These are phyloP conservation scores for Sebastes reedi DNA, from an alignment of 2,797 vertebrate genomes.

Conservation along the genomic window DNA sequence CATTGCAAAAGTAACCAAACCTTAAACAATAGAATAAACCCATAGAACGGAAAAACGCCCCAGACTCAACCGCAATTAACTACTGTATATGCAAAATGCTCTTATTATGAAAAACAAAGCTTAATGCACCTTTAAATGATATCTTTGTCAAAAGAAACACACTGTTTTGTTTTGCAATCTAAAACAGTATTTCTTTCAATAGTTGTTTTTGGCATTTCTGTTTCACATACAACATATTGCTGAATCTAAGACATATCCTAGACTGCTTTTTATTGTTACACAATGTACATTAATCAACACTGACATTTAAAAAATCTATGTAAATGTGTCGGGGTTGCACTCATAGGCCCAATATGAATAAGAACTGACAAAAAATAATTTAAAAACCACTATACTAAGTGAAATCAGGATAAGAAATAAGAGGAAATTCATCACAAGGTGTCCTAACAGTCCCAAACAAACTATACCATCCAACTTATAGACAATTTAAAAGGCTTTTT, in stretches of 20 bases:
- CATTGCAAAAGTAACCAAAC: neutral
- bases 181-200: too few species aligned
- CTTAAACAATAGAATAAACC: neutral
- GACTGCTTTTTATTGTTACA: neutral
- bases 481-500: neutral
- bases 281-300: neutral
- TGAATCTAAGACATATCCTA: neutral
- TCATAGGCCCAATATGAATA: neutral
- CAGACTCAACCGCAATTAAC: neutral
- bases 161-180: neutral
- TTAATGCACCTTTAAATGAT: neutral
- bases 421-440: too few species aligned
- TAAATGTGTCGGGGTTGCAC: neutral
- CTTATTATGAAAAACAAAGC: neutral
- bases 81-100: neutral
- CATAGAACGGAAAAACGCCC: neutral
- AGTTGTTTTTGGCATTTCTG: neutral
- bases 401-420: neutral
- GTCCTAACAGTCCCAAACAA: neutral
- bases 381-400: neutral
- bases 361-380: neutral
- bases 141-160: neutral
- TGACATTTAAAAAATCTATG: neutral
- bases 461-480: neutral
- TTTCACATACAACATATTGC: neutral